Evolutionary conservation across 2,888 invertebrate genomes (phyloP), one percentile per base, ranked within the genome.

Genomic region (Pseudococcus viburni): DNA sequence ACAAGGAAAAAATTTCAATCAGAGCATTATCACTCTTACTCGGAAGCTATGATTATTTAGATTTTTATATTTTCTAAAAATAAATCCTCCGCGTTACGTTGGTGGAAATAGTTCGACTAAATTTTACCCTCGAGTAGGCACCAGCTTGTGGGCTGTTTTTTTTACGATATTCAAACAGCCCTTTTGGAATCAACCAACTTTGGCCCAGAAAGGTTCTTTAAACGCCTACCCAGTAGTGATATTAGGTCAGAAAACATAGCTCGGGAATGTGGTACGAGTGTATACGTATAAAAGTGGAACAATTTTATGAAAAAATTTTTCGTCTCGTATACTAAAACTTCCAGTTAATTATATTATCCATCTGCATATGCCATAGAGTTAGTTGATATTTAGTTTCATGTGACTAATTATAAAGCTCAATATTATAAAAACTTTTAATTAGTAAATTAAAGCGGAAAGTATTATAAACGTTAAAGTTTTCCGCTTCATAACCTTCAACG

Each of bases 401-500:
- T 83, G 80, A 83, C 80, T 83, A 83, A 83, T 83, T 83, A 83
- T 83, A 19, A 83, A 83, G 46, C 80, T 83, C 80, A 83, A 83
- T 83, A 46, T 83, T 83, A 83, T 83, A 83, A 83, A 83, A 83
- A 83, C 80, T 83, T 83, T 83, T 83, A 83, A 83, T 83, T 83
- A 83, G 80, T 83, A 83, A 83, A 83, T 83, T 83, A 83, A 83
- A 83, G 80, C 80, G 80, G 80, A 83, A 83, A 83, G 80, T 83
- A 83, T 83, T 83, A 83, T 83, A 46, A 83, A 83, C 80, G 80
- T 83, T 83, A 83, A 83, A 83, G 80, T 83, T 83, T 83, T 83
- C 80, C 19, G 80, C 80, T 83, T 83, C 80, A 83, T 83, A 83
- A 83, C 80, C 80, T 83, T 83, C 80, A 83, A 83, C 80, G 80